Conservation (phyloP, 1,140 invertebrate species). For the Gryllus bimaculatus region DNA sequence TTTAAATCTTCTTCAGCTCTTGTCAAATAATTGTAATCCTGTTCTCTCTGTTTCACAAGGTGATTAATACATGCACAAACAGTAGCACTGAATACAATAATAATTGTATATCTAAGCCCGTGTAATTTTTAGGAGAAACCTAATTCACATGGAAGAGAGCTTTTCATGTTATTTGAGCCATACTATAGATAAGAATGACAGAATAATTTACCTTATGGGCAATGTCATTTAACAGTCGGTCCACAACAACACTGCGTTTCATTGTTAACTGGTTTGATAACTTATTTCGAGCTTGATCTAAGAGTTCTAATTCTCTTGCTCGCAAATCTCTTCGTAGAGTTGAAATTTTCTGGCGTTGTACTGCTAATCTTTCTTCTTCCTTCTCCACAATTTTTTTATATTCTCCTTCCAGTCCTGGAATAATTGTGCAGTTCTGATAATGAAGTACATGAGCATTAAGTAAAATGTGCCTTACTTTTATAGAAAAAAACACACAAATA, state of each 20-base stretch:
- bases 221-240: not conserved
- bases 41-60: constrained; percentile 14
- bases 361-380: constrained; percentile 25
- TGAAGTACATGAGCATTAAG: constrained; percentile 29
- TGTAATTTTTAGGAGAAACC: no score
- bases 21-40: constrained; percentile 19
- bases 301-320: constrained; percentile 23
- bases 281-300: constrained; percentile 16
- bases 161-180: no score
- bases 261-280: constrained; percentile 12
- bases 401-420: constrained; percentile 28
- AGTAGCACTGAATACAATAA: no score
- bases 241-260: not conserved
- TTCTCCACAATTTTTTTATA: constrained; percentile 26
- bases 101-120: no score
- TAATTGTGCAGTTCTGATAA: constrained; percentile 29
- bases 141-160: no score
- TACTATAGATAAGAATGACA: not conserved
- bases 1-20: constrained; percentile 22
- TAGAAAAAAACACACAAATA: no score
- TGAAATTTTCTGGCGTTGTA: constrained; percentile 24
- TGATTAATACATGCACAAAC: no score
- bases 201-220: constrained; percentile 10
- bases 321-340: constrained; percentile 23
- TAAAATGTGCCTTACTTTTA: constrained; percentile 24